Evolutionary conservation across 2,113 vertebrate species (phyloP), one percentile per base, ranked within the genome.

Genomic region (Oreochromis niloticus): DNA sequence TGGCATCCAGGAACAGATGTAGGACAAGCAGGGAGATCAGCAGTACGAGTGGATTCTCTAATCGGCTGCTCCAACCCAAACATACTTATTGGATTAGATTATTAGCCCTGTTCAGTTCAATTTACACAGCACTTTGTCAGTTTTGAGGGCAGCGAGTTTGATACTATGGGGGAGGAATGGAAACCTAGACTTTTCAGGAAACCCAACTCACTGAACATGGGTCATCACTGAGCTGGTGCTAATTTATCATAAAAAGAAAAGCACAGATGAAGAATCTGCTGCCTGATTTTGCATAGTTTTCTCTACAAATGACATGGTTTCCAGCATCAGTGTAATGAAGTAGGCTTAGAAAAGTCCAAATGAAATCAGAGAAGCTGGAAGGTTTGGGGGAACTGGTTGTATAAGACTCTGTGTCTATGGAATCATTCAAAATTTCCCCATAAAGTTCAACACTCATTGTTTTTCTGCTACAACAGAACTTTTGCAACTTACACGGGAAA

Each of bases 1-100:
- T 88, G 86, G 89, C 84, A 90, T 91, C 48, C 84, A 85, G 68
- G 19, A 91, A 89, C 93, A 92, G 82, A 93, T 92, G 91, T 88
- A 90, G 83, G 81, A 88, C 85, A 85, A 87, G 88, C 12, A 68
- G 68, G 52, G 81, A 93, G 83, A 86, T 93, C 87, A 89, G 86
- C 87, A 78, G 48, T 32, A 27, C 16, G 30, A 84, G 36, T 27
- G 43, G 73, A 41, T 80, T 73, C 39, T 87, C 17, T 79, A 46
- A 82, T 83, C 66, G 6, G 61, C 73, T 39, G 57, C 78, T 80
- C 46, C 22, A 8, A 1, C 68, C 43, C 46, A 68, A 78, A 90
- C 46, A 46, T 34, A 39, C 48, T 79, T 6, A 27, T 50, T 10
- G 34, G 14, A 85, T 85, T 34, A 55, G 10, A 59, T 59, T 39